Evolutionary conservation across 2,797 vertebrate species (phyloP), one percentile per base, ranked within the genome.

Genomic region (Borostomias antarcticus): DNA sequence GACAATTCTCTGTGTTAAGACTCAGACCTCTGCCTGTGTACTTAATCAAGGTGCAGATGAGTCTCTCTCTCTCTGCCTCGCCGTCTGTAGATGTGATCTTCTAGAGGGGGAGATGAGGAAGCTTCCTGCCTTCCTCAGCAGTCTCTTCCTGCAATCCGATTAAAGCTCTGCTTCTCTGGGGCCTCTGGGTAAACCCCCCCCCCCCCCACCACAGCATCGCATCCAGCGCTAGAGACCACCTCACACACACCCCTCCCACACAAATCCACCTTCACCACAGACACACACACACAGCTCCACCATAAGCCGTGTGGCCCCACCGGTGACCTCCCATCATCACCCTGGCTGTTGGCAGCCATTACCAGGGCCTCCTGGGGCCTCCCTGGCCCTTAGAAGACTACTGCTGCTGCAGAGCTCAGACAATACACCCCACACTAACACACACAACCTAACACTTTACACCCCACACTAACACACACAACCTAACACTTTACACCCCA

Each of bases 21-120:
- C 79, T 79, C 76, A 75, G 81, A 84, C 85, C 82, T 86, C 82
- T 76, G 75, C 72, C 78, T 77, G 69, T 19, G 40, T 81, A 85
- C 86, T 87, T 89, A 89, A 91, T 90, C 87, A 89, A 85, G 84
- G 76, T 80, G 76, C 76, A 89, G 85, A 82, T 88, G 78, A 78
- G 28, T 68, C 23, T 62, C 68, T 0, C 0, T n/a, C 62, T 25
- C 45, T 65, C 61, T 29, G 28, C 28, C 11, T 32, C 68, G 4
- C 32, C 9, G 33, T 30, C 23, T 25, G 35, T 57, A 13, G 15
- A 40, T 37, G 62, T 37, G 48, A 9, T 73, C 67, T 76, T 71
- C 68, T 47, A 70, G n/a, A n/a, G n/a, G 58, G 54, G 37, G 30
- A 62, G 73, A 69, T 72, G 59, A 69, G 77, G 67, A 45, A 17